Conservation (phyloP, 2,113 vertebrate species). For the Tragelaphus strepsiceros region DNA sequence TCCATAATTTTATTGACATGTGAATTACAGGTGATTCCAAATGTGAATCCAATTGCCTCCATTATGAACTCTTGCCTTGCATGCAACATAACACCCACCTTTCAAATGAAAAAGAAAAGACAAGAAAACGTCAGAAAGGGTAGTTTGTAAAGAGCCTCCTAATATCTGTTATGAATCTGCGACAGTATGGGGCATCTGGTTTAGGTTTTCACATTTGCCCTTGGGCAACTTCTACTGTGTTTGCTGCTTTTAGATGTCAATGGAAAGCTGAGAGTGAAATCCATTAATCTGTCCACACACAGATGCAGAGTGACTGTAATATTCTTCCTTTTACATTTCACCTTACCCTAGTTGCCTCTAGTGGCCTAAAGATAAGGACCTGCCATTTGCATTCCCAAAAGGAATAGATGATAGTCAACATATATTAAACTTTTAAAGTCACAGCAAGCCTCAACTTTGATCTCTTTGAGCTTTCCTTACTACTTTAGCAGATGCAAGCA, state of each 20-base stretch:
- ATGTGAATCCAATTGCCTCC: neutral
- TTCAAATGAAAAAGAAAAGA: neutral
- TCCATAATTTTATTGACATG: neutral
- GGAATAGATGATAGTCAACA: neutral
- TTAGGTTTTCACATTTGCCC: conserved; percentile 4
- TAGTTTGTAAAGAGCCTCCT: neutral
- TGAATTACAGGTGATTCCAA: neutral
- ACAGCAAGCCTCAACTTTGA: neutral
- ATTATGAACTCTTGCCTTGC: neutral
- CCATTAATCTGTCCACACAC: neutral
- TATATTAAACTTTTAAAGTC: neutral
- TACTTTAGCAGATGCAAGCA: neutral
- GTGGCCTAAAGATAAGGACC: neutral
- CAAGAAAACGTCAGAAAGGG: neutral
- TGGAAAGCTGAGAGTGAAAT: conserved; percentile 16
- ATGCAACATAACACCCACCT: accelerated
- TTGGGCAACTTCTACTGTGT: neutral
- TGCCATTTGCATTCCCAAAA: neutral
- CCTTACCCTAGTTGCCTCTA: neutral
- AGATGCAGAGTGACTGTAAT: neutral
- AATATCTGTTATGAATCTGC: neutral
- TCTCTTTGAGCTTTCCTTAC: neutral
- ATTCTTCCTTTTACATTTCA: conserved; percentile 8
- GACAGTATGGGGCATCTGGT: neutral
- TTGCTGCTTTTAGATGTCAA: neutral